Evolutionary conservation across 1,140 invertebrate genomes (phyloP).

Genomic region (Aphis craccivora): DNA sequence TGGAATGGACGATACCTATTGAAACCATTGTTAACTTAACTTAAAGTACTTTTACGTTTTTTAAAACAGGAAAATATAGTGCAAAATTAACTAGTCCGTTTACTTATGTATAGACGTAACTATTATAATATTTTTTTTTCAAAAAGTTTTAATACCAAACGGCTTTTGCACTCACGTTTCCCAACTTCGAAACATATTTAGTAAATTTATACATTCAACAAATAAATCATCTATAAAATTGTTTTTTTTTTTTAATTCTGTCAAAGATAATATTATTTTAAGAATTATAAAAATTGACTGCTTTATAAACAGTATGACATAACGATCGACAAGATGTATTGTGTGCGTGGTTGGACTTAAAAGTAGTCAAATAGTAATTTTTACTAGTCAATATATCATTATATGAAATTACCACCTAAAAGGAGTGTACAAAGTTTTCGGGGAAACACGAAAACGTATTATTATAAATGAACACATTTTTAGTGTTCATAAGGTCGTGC

Average conservation of each 20-base stretch:
- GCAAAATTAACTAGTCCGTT: not conserved
- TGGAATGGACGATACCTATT: no score
- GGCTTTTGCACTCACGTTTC: not conserved
- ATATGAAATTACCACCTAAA: not conserved
- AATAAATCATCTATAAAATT: not conserved
- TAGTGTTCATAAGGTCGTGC: not conserved
- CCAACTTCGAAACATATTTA: not conserved
- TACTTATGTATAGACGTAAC: not conserved
- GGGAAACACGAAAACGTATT: not conserved
- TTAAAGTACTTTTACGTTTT: not conserved
- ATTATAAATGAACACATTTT: not conserved
- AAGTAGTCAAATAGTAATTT: not conserved
- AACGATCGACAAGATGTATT: not conserved
- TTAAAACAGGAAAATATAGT: not conserved
- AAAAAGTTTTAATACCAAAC: not conserved
- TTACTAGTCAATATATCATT: not conserved
- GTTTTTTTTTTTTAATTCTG: not conserved
- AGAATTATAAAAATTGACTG: not conserved
- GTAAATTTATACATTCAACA: not conserved
- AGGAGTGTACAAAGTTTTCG: not conserved
- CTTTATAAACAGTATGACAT: not conserved
- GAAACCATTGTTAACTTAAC: no score
- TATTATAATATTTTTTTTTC: no score
- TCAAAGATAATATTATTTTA: not conserved
- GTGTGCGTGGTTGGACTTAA: not conserved